Percentiles rank a stretch among this genome's conserved stretches.
phyloP scores from a whole-genome alignment of 2,797 vertebrate species.

The Sparidentex hasta region DNA sequence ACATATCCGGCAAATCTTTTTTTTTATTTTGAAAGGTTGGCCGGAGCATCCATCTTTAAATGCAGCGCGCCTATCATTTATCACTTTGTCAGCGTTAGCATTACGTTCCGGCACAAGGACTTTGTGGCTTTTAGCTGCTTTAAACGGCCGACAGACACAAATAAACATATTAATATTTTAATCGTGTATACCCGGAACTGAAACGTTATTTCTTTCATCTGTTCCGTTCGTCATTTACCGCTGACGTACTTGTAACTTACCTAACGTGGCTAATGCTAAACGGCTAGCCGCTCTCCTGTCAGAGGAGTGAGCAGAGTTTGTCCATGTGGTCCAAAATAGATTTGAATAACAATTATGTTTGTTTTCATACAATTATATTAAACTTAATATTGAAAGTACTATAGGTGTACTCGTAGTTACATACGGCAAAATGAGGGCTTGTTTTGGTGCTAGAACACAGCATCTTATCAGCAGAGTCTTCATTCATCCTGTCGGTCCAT shows the following conservation, averaged over 20 bases:
- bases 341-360: fast-evolving
- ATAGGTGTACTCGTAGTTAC: not conserved
- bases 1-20: fast-evolving
- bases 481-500: not conserved
- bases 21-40: conserved; percentile 37
- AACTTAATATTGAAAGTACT: fast-evolving
- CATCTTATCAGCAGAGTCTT: conserved; percentile 36
- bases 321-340: conserved; percentile 10
- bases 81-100: not conserved
- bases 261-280: conserved; percentile 42
- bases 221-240: not conserved
- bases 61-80: fast-evolving
- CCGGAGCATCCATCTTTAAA: not conserved
- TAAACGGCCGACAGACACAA: not conserved
- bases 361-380: fast-evolving
- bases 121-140: fast-evolving
- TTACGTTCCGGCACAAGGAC: not conserved
- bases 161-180: fast-evolving
- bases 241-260: not conserved
- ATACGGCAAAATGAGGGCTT: conserved; percentile 41
- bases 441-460: conserved; percentile 22
- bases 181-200: not conserved
- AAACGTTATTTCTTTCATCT: not conserved
- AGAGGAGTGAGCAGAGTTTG: not conserved
- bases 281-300: not conserved